Percentiles rank a stretch among this genome's conserved stretches.
Evolutionary conservation across 2,888 invertebrate genomes (phyloP).

Genomic region (Leptinotarsa rubiginosa): DNA sequence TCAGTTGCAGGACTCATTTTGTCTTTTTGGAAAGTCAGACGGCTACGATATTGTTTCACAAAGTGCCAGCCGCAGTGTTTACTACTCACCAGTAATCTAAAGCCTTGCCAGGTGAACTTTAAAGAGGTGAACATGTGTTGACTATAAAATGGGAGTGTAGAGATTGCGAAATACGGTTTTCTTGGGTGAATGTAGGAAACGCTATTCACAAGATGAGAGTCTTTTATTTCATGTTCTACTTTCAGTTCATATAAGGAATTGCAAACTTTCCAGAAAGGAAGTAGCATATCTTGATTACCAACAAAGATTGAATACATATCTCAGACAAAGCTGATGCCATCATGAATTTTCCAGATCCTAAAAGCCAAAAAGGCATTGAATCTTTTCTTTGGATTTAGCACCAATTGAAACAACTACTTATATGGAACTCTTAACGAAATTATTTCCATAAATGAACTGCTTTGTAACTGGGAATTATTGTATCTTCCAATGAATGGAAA

Average conservation of each 20-base stretch:
- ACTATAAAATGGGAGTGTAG: conserved; percentile 30
- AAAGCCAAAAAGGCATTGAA: too few species aligned
- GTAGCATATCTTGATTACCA: too few species aligned
- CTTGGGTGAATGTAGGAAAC: neutral
- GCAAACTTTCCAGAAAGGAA: too few species aligned
- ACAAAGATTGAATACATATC: too few species aligned
- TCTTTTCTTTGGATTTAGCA: too few species aligned
- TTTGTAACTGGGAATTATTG: too few species aligned
- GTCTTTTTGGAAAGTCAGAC: conserved; percentile 4
- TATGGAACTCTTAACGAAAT: too few species aligned
- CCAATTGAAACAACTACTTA: too few species aligned
- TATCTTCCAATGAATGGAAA: too few species aligned
- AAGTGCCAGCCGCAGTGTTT: conserved; percentile 32
- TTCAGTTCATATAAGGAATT: neutral
- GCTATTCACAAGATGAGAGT: neutral
- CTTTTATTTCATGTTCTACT: neutral
- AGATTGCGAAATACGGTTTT: conserved; percentile 28
- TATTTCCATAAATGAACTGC: too few species aligned
- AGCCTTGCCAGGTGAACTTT: conserved; percentile 32
- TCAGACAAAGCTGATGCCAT: too few species aligned
- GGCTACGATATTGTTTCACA: conserved; percentile 24
- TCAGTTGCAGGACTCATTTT: conserved; percentile 4
- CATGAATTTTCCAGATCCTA: too few species aligned
- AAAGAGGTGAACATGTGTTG: conserved; percentile 35
- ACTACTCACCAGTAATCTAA: conserved; percentile 29